Conservation (phyloP, 2,797 vertebrate genomes). For the Lagorchestes hirsutus region DNA sequence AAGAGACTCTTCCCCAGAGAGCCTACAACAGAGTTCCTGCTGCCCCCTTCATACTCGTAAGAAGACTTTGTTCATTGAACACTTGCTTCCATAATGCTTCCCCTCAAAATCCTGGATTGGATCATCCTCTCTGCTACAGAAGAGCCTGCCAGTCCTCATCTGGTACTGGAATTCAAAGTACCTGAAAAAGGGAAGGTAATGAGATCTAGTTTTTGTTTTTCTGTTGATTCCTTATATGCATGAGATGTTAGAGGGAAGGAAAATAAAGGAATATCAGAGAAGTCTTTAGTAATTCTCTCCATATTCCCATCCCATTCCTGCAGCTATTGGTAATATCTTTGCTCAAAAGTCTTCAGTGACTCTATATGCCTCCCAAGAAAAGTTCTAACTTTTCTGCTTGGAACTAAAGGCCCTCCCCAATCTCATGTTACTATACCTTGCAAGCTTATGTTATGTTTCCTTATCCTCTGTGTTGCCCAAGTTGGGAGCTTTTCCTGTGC, state of each 20-base stretch:
- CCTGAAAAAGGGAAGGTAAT: background rate
- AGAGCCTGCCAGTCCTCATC: background rate
- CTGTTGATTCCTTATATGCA: background rate
- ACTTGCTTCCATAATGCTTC: constrained; percentile 84
- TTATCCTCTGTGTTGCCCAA: no score
- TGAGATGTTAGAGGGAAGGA: background rate
- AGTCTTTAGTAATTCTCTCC: background rate
- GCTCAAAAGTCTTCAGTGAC: background rate
- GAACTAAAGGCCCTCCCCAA: no score
- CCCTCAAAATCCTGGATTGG: constrained; percentile 84
- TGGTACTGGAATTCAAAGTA: background rate
- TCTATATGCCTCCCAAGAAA: background rate
- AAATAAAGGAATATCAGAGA: no score
- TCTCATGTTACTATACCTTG: no score
- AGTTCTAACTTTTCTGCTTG: no score
- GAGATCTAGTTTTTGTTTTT: background rate
- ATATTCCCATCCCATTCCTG: background rate
- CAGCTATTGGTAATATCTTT: background rate
- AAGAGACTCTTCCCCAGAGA: background rate
- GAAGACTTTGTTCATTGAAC: constrained; percentile 74
- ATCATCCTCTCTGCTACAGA: constrained; percentile 72
- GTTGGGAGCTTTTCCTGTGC: no score
- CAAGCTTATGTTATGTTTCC: no score
- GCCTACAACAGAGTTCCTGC: background rate
- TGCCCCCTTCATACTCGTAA: constrained; percentile 67